These are phyloP conservation scores for Protobothrops flavoviridis DNA, from an alignment of 2,113 vertebrate genomes.

Conservation along the genomic window DNA sequence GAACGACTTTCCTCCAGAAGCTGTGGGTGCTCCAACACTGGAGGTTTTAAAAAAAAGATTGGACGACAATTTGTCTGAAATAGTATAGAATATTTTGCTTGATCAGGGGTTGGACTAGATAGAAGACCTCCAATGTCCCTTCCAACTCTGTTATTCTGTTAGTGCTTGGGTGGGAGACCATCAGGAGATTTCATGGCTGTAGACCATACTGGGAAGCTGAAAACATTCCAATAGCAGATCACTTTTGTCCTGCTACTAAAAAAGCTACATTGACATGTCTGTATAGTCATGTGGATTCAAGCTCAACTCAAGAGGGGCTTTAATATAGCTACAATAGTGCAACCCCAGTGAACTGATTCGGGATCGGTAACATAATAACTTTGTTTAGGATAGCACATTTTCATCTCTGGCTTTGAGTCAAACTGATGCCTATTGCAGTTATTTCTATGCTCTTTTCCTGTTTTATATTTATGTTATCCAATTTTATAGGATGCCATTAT, in stretches of 20 bases:
- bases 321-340: background rate
- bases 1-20: background rate
- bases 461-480: background rate
- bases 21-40: background rate
- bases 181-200: background rate
- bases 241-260: background rate
- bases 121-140: background rate
- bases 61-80: background rate
- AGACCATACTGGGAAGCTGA: background rate
- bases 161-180: background rate
- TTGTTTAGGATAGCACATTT: background rate
- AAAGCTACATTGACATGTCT: background rate
- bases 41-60: background rate
- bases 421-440: background rate
- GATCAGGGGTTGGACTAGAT: background rate
- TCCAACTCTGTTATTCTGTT: background rate
- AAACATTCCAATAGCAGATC: background rate
- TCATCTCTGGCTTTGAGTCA: background rate
- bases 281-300: background rate
- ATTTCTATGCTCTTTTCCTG: background rate
- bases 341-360: background rate
- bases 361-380: background rate
- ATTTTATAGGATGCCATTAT: background rate
- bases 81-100: background rate
- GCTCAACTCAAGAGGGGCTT: background rate